Conservation (phyloP, 2,113 vertebrate genomes). For the Scomber japonicus region DNA sequence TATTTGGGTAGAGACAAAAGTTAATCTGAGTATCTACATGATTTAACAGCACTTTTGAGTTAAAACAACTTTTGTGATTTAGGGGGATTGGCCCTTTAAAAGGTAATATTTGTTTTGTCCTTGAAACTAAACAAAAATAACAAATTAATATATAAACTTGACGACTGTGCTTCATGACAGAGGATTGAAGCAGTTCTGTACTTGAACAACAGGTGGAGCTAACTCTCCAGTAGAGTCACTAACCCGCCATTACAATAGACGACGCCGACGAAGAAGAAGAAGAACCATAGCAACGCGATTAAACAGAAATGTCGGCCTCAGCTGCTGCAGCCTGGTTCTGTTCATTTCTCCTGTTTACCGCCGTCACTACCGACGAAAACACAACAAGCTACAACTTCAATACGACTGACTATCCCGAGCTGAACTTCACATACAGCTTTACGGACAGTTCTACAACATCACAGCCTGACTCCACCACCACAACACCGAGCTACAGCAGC, state of each 20-base stretch:
- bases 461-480: neutral
- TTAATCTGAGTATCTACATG: no score
- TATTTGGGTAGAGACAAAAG: no score
- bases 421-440: neutral
- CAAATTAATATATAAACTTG: neutral
- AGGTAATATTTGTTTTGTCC: no score
- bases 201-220: conserved; percentile 14
- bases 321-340: neutral
- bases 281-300: conserved; percentile 64
- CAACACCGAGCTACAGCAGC: neutral
- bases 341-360: conserved; percentile 4
- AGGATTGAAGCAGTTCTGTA: no score
- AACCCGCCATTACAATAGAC: rapidly evolving
- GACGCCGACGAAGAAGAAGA: neutral
- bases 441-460: neutral
- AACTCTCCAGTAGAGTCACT: neutral
- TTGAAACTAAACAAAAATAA: neutral
- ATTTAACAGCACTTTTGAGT: no score
- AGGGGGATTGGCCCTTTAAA: no score
- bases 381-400: neutral
- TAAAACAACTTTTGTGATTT: no score
- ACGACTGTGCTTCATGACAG: neutral
- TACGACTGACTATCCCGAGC: neutral
- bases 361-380: neutral
- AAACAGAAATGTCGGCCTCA: conserved; percentile 65